Percentiles rank a stretch among this genome's conserved stretches.
Evolutionary conservation across 2,888 invertebrate species (phyloP).

Genomic region (Psococerastis gibbosa): DNA sequence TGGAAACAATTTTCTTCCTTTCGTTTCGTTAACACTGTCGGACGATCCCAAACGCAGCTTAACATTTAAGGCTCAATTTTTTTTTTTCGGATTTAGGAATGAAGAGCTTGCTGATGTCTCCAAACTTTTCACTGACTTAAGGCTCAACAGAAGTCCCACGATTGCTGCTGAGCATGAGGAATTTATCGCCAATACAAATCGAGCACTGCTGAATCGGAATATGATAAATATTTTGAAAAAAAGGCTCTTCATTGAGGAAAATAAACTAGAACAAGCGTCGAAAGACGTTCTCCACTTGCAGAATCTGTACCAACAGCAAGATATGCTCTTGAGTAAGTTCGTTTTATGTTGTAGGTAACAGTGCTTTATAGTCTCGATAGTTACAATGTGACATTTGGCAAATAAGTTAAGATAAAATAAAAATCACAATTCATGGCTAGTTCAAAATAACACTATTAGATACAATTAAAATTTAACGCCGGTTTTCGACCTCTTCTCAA

Average conservation of each 20-base stretch:
- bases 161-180: slow-evolving; percentile 36
- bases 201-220: slow-evolving; percentile 26
- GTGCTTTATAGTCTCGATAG: no score
- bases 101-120: slow-evolving; percentile 11
- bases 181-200: slow-evolving; percentile 35
- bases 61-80: no score
- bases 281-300: slow-evolving; percentile 21
- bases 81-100: slow-evolving; percentile 13
- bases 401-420: no score
- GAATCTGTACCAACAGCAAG: slow-evolving; percentile 22
- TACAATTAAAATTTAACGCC: no score
- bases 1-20: no score
- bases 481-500: no score
- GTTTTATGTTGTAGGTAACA: no score
- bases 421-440: no score
- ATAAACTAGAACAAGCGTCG: slow-evolving; percentile 20
- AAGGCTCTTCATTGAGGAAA: slow-evolving; percentile 19
- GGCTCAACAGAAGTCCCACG: slow-evolving; percentile 19
- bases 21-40: no score
- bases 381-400: no score
- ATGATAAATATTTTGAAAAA: not conserved
- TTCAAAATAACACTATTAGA: no score
- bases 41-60: no score
- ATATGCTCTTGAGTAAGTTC: slow-evolving; percentile 21
- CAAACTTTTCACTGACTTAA: slow-evolving; percentile 4